Evolutionary conservation across 2,113 vertebrate species (phyloP).

Genomic region (Petaurus breviceps): DNA sequence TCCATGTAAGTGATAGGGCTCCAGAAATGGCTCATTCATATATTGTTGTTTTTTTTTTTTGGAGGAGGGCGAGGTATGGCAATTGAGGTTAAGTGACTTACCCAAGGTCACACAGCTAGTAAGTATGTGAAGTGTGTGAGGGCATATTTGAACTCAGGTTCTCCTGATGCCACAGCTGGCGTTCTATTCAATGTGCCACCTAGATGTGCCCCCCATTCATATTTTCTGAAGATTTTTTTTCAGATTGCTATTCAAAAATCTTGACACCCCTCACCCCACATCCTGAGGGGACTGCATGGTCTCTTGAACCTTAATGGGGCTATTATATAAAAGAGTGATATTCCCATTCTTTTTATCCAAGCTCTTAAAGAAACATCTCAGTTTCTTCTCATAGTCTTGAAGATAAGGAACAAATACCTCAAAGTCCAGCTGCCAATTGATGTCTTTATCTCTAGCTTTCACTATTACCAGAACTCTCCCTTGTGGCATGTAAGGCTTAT

Average conservation of each 20-base stretch:
- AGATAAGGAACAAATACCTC: constrained; percentile 98
- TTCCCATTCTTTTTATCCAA: constrained; percentile 92
- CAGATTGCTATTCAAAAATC: constrained; percentile 96
- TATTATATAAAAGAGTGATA: constrained; percentile 78
- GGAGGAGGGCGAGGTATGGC: too few relatives aligned
- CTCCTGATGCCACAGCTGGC: too few relatives aligned
- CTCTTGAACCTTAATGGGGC: constrained; percentile 93
- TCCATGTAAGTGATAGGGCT: constrained; percentile 98
- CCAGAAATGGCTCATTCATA: constrained; percentile 92
- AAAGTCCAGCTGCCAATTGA: constrained; percentile 96
- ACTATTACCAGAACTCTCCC: constrained; percentile 88
- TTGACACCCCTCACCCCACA: constrained; percentile 88
- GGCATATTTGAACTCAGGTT: too few relatives aligned
- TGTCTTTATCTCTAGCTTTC: constrained; percentile 95
- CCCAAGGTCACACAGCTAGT: too few relatives aligned
- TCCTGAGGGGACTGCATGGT: constrained; percentile 96
- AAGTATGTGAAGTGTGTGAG: too few relatives aligned
- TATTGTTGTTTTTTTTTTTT: constrained; percentile 44
- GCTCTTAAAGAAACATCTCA: constrained; percentile 95
- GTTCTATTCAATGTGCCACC: too few relatives aligned
- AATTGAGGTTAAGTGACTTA: too few relatives aligned
- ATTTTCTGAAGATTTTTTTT: constrained; percentile 96
- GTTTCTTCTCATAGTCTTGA: constrained; percentile 96
- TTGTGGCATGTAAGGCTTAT: too few relatives aligned
- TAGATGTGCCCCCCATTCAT: constrained; percentile 79